phyloP scores from a whole-genome alignment of 2,888 invertebrate genomes.

The Drosophila melanosoma region DNA sequence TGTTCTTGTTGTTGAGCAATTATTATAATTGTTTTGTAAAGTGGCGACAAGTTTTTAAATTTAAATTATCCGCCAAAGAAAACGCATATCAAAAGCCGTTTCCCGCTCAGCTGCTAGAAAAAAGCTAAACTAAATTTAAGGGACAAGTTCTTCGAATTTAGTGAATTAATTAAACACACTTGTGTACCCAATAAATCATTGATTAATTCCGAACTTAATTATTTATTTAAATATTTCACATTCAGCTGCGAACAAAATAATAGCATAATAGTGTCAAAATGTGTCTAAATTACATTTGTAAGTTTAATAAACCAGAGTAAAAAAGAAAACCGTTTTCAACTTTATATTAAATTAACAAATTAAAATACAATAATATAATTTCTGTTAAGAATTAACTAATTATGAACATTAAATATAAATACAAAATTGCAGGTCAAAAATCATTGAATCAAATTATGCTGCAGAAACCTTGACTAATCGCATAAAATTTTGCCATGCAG shows the following conservation, averaged over 20 bases:
- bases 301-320: background rate
- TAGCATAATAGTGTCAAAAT: background rate
- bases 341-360: background rate
- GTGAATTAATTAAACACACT: background rate
- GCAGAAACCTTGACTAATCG: background rate
- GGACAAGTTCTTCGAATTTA: background rate
- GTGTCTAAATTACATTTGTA: background rate
- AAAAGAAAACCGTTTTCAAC: background rate
- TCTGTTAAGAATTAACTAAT: background rate
- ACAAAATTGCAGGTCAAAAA: background rate
- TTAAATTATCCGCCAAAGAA: background rate
- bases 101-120: background rate
- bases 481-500: background rate
- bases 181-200: background rate
- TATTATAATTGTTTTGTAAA: conserved; percentile 48
- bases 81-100: background rate
- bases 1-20: conserved; percentile 46
- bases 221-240: background rate
- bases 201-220: background rate
- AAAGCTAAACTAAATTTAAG: background rate
- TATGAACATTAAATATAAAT: background rate
- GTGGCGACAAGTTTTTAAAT: conserved; percentile 1
- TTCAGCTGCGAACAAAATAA: background rate
- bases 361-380: background rate
- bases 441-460: background rate